phyloP scores from a whole-genome alignment of 2,113 vertebrate species.

The Halichoeres trimaculatus region DNA sequence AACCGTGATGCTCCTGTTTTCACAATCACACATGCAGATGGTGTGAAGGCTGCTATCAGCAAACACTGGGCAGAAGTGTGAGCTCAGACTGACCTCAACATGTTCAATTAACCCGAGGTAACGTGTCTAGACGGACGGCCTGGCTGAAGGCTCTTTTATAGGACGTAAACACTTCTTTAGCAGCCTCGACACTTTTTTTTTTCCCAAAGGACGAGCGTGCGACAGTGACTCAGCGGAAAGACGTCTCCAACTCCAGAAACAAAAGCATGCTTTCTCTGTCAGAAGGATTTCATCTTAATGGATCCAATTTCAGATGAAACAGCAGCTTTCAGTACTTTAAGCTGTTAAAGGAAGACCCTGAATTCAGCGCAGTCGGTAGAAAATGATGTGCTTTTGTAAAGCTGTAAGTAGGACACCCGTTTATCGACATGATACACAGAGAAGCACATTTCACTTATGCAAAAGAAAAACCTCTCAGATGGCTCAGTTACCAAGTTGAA shows the following conservation, averaged over 20 bases:
- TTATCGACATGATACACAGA: too few species aligned
- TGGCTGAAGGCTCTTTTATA: slow-evolving; percentile 14
- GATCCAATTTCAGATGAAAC: too few species aligned
- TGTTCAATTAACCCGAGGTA: slow-evolving; percentile 56
- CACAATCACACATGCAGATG: slow-evolving; percentile 2
- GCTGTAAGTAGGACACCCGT: too few species aligned
- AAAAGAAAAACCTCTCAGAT: neutral
- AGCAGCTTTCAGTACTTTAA: too few species aligned
- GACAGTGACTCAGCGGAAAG: too few species aligned
- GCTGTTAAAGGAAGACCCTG: too few species aligned
- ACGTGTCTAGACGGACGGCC: slow-evolving; percentile 25
- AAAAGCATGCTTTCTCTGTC: neutral
- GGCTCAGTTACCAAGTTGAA: neutral
- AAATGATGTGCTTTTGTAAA: too few species aligned
- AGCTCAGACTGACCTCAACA: slow-evolving; percentile 31
- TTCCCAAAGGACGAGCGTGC: neutral
- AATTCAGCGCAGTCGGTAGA: too few species aligned
- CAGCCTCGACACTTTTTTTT: neutral
- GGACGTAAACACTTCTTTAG: slow-evolving; percentile 6
- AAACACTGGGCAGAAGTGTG: slow-evolving; percentile 15
- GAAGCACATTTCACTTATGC: too few species aligned
- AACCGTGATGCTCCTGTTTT: neutral
- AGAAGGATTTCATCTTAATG: neutral
- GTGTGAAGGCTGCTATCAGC: slow-evolving; percentile 49
- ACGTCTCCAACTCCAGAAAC: neutral